A percentile compares a stretch with the other conserved stretches of the same genome.
Evolutionary conservation across 2,797 vertebrate genomes (phyloP).

Genomic region (Mus caroli): DNA sequence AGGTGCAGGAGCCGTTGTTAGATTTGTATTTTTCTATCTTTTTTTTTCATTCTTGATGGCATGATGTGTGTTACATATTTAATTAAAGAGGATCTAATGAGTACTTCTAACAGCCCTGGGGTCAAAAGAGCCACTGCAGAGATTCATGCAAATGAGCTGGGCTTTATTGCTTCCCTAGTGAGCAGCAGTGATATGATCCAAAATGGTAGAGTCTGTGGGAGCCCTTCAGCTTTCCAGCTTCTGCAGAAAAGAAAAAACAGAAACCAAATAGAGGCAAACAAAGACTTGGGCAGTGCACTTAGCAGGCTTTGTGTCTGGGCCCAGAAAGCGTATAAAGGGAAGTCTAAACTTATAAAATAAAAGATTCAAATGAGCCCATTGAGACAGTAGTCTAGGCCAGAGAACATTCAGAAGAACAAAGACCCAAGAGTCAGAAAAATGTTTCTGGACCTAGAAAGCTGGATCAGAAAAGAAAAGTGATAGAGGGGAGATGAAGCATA

Average conservation of each 20-base stretch:
- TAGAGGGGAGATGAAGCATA: not conserved
- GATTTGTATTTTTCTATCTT: constrained; percentile 79
- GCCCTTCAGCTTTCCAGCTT: constrained; percentile 59
- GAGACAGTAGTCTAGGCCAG: not conserved
- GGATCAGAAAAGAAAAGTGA: not conserved
- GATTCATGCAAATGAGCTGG: constrained; percentile 79
- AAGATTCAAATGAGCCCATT: not conserved
- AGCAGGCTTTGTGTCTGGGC: constrained; percentile 48
- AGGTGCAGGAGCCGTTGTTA: constrained; percentile 75
- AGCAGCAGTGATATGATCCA: constrained; percentile 69
- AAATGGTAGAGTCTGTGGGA: constrained; percentile 71
- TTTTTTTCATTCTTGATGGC: constrained; percentile 72
- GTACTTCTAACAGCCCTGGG: constrained; percentile 82
- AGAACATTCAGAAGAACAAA: not conserved
- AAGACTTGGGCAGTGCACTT: constrained; percentile 18
- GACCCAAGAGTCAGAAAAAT: not conserved
- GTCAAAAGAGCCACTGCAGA: constrained; percentile 81
- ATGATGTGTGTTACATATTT: constrained; percentile 83
- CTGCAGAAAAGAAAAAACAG: not conserved
- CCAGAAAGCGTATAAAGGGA: constrained; percentile 62
- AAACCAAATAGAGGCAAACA: constrained; percentile 37
- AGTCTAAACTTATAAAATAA: constrained; percentile 54
- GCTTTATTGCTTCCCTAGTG: constrained; percentile 73
- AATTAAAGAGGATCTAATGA: constrained; percentile 86
- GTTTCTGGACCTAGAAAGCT: not conserved